phyloP scores from a whole-genome alignment of 2,113 vertebrate genomes.

The Callithrix jacchus region DNA sequence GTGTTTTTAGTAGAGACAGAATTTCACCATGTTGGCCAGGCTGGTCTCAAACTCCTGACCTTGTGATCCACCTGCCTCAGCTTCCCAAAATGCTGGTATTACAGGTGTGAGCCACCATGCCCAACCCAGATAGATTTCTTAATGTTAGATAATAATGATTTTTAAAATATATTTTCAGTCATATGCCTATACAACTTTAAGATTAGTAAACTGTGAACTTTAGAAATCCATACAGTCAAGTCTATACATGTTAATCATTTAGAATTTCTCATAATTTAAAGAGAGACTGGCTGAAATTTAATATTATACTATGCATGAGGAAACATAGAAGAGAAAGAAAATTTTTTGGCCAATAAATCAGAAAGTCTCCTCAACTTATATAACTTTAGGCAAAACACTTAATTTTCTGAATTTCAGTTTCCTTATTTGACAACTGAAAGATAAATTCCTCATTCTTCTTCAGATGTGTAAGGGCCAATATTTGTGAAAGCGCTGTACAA shows the following conservation, averaged over 20 bases:
- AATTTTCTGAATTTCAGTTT: conserved; percentile 32
- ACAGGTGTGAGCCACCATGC: too few species aligned
- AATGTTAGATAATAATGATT: not conserved
- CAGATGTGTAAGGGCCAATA: not conserved
- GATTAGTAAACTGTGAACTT: not conserved
- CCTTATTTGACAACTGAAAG: conserved; percentile 6
- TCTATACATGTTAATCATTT: not conserved
- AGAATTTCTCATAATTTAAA: not conserved
- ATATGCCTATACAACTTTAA: not conserved
- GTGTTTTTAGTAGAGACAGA: too few species aligned
- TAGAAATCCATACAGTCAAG: not conserved
- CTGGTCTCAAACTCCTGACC: too few species aligned
- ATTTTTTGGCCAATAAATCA: conserved; percentile 28
- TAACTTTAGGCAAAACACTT: conserved; percentile 8
- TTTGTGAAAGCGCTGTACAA: not conserved
- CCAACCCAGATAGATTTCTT: not conserved
- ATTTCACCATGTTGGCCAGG: too few species aligned
- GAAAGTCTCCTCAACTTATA: not conserved
- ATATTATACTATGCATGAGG: not conserved
- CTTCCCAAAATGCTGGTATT: too few species aligned
- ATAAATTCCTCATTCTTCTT: not conserved
- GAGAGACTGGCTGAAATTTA: not conserved
- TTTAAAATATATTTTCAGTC: not conserved
- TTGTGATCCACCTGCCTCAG: too few species aligned
- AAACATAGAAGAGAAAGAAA: conserved; percentile 37